Conservation (phyloP, 1,140 invertebrate genomes). For the Macrosteles quadrilineatus region DNA sequence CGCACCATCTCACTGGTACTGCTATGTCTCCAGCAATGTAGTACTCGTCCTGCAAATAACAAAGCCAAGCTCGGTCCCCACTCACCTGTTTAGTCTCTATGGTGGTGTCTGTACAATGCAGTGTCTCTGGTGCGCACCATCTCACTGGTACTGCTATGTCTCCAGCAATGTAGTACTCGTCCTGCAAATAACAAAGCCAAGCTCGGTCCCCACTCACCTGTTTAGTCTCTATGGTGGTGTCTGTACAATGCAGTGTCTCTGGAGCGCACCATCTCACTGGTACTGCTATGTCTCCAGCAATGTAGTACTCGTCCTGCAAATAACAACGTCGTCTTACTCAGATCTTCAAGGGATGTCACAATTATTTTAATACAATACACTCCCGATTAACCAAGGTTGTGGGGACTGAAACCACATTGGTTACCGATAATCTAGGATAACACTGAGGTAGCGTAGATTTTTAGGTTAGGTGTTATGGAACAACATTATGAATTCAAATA, state of each 20-base stretch:
- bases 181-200: conserved; percentile 53
- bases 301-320: conserved; percentile 69
- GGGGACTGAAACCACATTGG: no score
- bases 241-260: conserved; percentile 66
- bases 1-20: conserved; percentile 74
- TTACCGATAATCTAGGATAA: no score
- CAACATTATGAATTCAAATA: no score
- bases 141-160: conserved; percentile 69
- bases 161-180: conserved; percentile 70
- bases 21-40: conserved; percentile 66
- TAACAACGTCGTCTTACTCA: no score
- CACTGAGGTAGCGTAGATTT: no score
- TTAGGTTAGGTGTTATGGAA: no score
- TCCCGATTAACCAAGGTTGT: no score
- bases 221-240: conserved; percentile 67
- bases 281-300: conserved; percentile 64
- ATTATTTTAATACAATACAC: no score
- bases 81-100: conserved; percentile 67
- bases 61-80: no score
- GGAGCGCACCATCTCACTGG: conserved; percentile 78
- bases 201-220: no score
- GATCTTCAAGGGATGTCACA: no score
- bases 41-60: conserved; percentile 63
- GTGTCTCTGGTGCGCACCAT: conserved; percentile 75
- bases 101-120: conserved; percentile 65